Base-by-base conservation (phyloP, 2,888 invertebrate species). In the Drosophila paucipuncta region DNA sequence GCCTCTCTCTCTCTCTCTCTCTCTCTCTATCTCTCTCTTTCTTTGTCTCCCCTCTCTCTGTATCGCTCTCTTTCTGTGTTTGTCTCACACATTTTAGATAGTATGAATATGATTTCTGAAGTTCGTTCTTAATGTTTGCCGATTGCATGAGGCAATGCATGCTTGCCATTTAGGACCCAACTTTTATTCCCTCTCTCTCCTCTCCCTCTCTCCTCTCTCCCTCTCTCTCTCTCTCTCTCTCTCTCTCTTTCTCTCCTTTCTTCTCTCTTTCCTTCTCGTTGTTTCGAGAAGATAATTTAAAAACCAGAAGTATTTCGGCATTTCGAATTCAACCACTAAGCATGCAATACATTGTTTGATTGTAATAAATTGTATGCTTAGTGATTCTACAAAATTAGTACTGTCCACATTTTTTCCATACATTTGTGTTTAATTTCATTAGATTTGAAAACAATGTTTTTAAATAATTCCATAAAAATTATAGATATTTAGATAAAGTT, bases 101-200 rank as follows among this genome's bases (percentile, higher is more conserved):
- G 64, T 66, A n/a, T 63, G 22, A 54, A 57, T 39, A 55, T 70
- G 33, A 43, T 81, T 62, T 82, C 67, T 25, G 37, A 54, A 70
- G 68, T 64, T 82, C 68, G 68, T 64, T 82, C 66, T 72, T 82
- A 69, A 68, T 75, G 58, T 75, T 78, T 74, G 58, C 60, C 63
- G 43, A 52, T 62, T 78, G 78, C 78, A 78, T 78, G 72, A 71
- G 59, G n/a, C 65, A 25, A 55, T 25, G 78, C 78, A 78, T 78
- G 78, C 47, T 68, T 39, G 33, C 41, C 49, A 13, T 58, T 53
- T 28, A 39, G 62, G 60, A 25, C 18, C n/a, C 22, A 58, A 35
- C 30, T n/a, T 22, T 28, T n/a, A 22, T 18, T 33, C 18, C 25
- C 18, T 4, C 7, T 41, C 33, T 22, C 22, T 22, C n/a, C 22